A percentile compares a stretch with the other conserved stretches of the same genome.
These are phyloP conservation scores for Selene dorsalis DNA, from an alignment of 2,797 vertebrate species.

Conservation along the genomic window DNA sequence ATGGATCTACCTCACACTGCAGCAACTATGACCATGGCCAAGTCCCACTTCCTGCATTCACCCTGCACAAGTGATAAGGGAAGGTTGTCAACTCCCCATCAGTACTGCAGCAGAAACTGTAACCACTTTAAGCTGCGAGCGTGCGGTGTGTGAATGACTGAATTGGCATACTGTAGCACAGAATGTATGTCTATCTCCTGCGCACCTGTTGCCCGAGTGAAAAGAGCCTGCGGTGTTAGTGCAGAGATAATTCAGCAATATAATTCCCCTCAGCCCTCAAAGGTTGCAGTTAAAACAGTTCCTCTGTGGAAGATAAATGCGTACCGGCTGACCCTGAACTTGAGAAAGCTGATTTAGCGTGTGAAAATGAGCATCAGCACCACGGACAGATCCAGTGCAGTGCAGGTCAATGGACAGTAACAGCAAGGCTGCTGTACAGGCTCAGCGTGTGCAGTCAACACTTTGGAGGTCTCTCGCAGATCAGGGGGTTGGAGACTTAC, in stretches of 20 bases:
- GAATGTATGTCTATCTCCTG: conserved; percentile 43
- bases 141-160: conserved; percentile 26
- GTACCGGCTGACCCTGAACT: conserved; percentile 65
- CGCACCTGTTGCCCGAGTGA: conserved; percentile 59
- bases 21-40: conserved; percentile 18
- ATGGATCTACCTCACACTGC: conserved; percentile 4
- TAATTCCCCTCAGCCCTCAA: conserved; percentile 48
- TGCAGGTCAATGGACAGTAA: conserved; percentile 51
- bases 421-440: conserved; percentile 45
- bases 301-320: conserved; percentile 58
- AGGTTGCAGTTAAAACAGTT: conserved; percentile 60
- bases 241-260: conserved; percentile 48
- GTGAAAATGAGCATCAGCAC: conserved; percentile 75
- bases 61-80: neutral
- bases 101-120: conserved; percentile 19
- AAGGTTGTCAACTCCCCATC: conserved; percentile 1
- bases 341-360: conserved; percentile 69
- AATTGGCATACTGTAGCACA: conserved; percentile 26
- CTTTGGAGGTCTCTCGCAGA: conserved; percentile 21
- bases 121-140: conserved; percentile 6
- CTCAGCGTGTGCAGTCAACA: conserved; percentile 34
- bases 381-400: conserved; percentile 62
- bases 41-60: conserved; percentile 9
- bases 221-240: conserved; percentile 36
- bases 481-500: conserved; percentile 28